Conservation (phyloP, 2,888 invertebrate genomes). For the Coelinius sp. region DNA sequence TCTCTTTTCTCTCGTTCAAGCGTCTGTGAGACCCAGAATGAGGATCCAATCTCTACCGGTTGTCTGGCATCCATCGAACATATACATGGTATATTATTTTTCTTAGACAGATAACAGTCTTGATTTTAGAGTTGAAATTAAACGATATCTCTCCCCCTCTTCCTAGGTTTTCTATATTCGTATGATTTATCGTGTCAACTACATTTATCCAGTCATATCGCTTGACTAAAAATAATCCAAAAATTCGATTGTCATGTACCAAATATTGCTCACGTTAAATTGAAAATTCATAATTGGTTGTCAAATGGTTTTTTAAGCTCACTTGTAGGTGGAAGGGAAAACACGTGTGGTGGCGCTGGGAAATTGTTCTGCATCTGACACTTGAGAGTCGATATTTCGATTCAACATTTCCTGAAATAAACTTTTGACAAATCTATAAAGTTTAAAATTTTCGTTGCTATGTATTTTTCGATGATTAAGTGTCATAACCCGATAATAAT, state of each 20-base stretch:
- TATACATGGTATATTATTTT: neutral
- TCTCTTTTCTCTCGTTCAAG: neutral
- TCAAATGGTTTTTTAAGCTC: neutral
- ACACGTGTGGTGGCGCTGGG: slow-evolving; percentile 7
- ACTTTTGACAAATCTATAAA: neutral
- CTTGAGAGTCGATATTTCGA: slow-evolving; percentile 6
- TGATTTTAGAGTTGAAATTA: neutral
- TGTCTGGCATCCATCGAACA: slow-evolving; percentile 2
- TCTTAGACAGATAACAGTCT: neutral
- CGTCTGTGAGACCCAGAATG: neutral
- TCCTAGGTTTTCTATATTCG: neutral
- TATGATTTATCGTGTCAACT: slow-evolving; percentile 5
- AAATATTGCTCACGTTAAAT: neutral
- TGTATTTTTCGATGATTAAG: slow-evolving; percentile 10
- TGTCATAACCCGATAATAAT: slow-evolving; percentile 9
- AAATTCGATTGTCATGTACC: neutral
- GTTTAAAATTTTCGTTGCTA: neutral
- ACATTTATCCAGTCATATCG: neutral
- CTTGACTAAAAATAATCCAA: neutral
- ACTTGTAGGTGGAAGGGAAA: neutral
- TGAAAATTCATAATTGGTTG: neutral
- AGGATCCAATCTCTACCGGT: neutral
- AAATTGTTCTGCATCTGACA: slow-evolving; percentile 3
- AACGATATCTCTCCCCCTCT: neutral
- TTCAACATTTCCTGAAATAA: neutral